These are phyloP conservation scores for Rosalia funebris DNA, from an alignment of 2,888 invertebrate species.

Conservation along the genomic window DNA sequence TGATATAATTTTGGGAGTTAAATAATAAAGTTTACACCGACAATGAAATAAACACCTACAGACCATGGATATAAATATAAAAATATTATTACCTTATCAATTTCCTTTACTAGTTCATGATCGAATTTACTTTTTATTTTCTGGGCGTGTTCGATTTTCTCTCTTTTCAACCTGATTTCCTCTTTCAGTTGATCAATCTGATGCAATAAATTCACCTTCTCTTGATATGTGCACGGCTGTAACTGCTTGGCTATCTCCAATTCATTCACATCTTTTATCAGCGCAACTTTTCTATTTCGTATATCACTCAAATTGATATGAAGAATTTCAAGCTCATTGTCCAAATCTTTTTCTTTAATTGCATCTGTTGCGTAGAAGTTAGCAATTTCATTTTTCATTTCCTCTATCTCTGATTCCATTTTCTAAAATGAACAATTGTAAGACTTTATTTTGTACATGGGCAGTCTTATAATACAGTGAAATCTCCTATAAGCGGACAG, in stretches of 20 bases:
- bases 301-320: conserved; percentile 16
- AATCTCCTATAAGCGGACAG: too few relatives aligned
- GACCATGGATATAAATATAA: too few relatives aligned
- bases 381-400: conserved; percentile 16
- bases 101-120: conserved; percentile 13
- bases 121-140: conserved; percentile 29
- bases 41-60: too few relatives aligned
- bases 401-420: conserved; percentile 15
- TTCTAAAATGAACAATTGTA: conserved; percentile 3
- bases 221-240: conserved; percentile 30
- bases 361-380: conserved; percentile 16
- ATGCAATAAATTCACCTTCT: conserved; percentile 23
- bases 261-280: conserved; percentile 1
- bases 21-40: too few relatives aligned
- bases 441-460: too few relatives aligned
- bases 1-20: too few relatives aligned
- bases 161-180: conserved; percentile 24
- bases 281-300: conserved; percentile 1
- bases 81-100: conserved; percentile 15
- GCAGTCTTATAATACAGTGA: too few relatives aligned
- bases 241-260: conserved; percentile 15
- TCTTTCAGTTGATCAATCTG: conserved; percentile 22
- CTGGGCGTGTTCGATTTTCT: conserved; percentile 24
- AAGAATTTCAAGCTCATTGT: conserved; percentile 17
- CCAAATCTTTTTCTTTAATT: conserved; percentile 13